Evolutionary conservation across 1,140 invertebrate species (phyloP).

Genomic region (Melipona quadrifasciata): DNA sequence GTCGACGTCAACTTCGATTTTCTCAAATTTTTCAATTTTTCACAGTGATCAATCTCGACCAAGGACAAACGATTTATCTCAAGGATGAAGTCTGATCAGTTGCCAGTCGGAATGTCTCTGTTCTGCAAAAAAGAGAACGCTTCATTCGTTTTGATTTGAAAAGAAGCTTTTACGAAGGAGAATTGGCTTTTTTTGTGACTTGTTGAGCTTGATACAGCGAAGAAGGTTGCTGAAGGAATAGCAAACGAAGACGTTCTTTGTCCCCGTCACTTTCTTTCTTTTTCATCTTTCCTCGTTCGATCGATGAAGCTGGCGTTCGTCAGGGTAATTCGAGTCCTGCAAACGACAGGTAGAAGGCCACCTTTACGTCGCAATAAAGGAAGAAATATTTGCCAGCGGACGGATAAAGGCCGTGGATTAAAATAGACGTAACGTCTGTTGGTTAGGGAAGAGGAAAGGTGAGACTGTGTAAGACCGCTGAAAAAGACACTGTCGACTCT

Average conservation of each 20-base stretch:
- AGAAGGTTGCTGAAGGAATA: neutral
- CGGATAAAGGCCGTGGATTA: constrained; percentile 25
- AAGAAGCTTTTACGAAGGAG: neutral
- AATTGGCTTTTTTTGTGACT: neutral
- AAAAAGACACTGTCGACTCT: neutral
- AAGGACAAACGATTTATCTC: no score
- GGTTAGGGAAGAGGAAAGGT: neutral
- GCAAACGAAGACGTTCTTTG: neutral
- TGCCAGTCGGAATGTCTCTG: no score
- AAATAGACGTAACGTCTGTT: constrained; percentile 21
- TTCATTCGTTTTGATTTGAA: neutral
- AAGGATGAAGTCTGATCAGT: no score
- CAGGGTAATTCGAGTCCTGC: neutral
- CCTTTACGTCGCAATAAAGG: constrained; percentile 6
- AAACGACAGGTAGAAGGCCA: constrained; percentile 24
- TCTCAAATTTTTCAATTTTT: no score
- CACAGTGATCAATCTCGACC: no score
- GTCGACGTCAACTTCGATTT: no score
- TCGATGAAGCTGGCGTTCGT: constrained; percentile 15
- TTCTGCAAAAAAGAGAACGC: neutral
- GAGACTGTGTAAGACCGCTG: neutral
- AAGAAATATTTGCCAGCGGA: constrained; percentile 13
- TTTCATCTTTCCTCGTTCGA: neutral
- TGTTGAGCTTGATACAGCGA: neutral
- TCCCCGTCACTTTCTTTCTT: constrained; percentile 13